These are phyloP conservation scores for Acleris emargana DNA, from an alignment of 2,888 invertebrate genomes.

Conservation along the genomic window DNA sequence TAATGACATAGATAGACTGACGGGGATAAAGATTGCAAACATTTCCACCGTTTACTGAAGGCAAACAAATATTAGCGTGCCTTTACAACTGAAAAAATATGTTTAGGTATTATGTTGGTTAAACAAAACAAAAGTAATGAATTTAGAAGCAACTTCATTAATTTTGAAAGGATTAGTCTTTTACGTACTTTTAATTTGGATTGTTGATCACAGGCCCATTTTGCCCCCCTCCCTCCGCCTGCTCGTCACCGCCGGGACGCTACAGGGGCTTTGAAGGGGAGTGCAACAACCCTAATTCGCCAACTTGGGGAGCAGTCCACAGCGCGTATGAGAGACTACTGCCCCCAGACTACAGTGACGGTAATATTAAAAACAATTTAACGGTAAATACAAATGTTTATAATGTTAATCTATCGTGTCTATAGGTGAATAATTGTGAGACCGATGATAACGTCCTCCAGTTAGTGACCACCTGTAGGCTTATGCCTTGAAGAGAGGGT, in stretches of 20 bases:
- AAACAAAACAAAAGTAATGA: neutral
- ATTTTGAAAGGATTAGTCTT: neutral
- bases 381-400: neutral
- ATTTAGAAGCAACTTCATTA: neutral
- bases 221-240: conserved; percentile 66
- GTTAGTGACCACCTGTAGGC: no score
- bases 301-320: conserved; percentile 88
- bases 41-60: no score
- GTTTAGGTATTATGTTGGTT: neutral
- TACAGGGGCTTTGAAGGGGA: conserved; percentile 91
- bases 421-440: no score
- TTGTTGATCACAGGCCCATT: conserved; percentile 57
- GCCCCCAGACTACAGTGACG: conserved; percentile 87
- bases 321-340: conserved; percentile 86
- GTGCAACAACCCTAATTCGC: conserved; percentile 89
- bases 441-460: no score
- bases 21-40: no score
- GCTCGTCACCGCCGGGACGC: conserved; percentile 68
- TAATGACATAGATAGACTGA: no score
- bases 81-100: no score
- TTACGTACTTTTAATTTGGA: neutral
- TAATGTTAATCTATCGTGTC: neutral
- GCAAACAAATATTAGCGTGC: no score
- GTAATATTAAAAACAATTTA: conserved; percentile 53
- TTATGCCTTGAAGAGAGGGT: no score